Conservation (phyloP, 2,888 invertebrate species). For the Clusia tigrina region DNA sequence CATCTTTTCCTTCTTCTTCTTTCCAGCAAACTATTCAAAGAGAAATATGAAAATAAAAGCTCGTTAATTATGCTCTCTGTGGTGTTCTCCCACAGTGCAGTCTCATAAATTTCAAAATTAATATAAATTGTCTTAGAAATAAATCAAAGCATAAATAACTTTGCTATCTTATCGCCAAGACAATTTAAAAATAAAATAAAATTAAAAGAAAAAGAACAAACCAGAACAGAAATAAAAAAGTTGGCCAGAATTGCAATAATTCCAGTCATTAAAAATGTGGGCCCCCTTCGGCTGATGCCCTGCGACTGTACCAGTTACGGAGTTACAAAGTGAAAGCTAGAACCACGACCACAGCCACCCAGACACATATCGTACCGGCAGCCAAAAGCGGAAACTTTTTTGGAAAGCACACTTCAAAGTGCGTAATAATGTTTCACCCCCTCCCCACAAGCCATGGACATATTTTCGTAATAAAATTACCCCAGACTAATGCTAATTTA, state of each 20-base stretch:
- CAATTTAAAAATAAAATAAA: constrained; percentile 38
- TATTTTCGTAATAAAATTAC: constrained; percentile 40
- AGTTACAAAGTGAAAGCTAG: not conserved
- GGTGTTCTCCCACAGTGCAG: no score
- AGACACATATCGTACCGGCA: not conserved
- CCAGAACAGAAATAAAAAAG: not conserved
- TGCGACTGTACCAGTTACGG: not conserved
- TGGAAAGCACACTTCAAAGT: not conserved
- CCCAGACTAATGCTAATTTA: constrained; percentile 51
- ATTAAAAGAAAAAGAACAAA: constrained; percentile 18
- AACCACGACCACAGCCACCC: not conserved
- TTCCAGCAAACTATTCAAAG: no score
- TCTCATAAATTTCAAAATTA: not conserved
- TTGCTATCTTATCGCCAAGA: constrained; percentile 37
- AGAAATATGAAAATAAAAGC: no score
- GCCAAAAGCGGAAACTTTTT: not conserved
- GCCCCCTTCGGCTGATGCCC: no score
- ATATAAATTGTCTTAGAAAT: not conserved
- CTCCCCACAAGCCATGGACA: not conserved
- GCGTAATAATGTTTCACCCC: not conserved
- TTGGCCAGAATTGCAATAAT: constrained; percentile 33
- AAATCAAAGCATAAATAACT: constrained; percentile 27
- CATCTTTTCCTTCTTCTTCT: no score
- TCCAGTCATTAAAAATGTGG: constrained; percentile 40
- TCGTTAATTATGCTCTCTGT: no score